Evolutionary conservation across 2,797 vertebrate species (phyloP), one percentile per base, ranked within the genome.

Genomic region (Siniperca obscura): DNA sequence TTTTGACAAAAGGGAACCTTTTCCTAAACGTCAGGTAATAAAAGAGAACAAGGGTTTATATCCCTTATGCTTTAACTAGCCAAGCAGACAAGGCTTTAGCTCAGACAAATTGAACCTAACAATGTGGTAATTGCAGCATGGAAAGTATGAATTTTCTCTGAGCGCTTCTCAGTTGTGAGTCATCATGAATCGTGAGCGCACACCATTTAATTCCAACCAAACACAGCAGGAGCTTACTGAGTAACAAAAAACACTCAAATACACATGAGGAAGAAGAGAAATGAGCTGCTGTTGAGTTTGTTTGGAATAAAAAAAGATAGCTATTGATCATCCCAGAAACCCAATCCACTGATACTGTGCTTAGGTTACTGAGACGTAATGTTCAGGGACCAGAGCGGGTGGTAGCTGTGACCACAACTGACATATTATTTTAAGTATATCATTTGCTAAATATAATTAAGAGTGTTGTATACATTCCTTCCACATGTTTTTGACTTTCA

Each of bases 111-210:
- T 13, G 61, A 21, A 44, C 61, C 53, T 17, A n/a, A 57, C 38
- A 66, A 70, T 22, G 25, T 66, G 19, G 25, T 38, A 53, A 38
- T 42, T 61, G 42, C 69, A 55, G 55, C 48, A 42, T 19, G 12
- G 53, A 67, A 67, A 72, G 25, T 22, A 27, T 61, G 55, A 56
- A 67, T 67, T 67, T 62, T 67, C 61, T 44, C n/a, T 59, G 9
- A 57, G 38, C 27, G 25, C 21, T 44, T 57, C 55, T 61, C 56
- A 36, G 52, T 46, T 46, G 53, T 76, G 74, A 59, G 27, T 59
- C 74, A 68, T 21, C 21, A 4, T 25, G 62, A 66, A 14, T 13
- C 9, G 11, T 11, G 36, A 42, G 48, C 1, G 34, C 36, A 42
- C 36, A 27, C 42, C 22, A 22, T 55, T 42, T 40, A 22, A 42